Base-by-base conservation (phyloP, 2,797 vertebrate genomes). In the Cichlasoma orientale region DNA sequence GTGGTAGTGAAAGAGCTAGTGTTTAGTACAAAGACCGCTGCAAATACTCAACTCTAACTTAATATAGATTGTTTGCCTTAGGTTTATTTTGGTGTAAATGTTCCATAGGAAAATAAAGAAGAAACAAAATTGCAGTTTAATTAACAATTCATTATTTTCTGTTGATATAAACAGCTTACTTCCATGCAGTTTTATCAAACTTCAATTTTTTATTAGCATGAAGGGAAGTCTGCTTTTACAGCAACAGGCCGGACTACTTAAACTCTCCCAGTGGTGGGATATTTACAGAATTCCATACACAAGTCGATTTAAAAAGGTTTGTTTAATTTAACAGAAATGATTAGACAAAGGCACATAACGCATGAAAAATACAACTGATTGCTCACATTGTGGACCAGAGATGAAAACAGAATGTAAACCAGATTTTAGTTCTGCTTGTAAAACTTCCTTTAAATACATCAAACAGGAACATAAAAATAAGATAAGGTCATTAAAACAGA, bases 281-380 rank as follows among this genome's bases (percentile, higher is more conserved):
- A 25, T 63, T 29, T 27, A n/a, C 27, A 25, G 31, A 50, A 47
- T 69, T 58, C 5, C 36, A 77, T 53, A 36, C 12, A 41, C 3
- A 58, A 5, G 14, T 71, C 86, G 88, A 91, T 93, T 68, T 92
- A 85, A 93, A 94, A 93, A 92, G 77, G 41, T 59, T 86, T 77
- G 75, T 93, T 94, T 94, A 94, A 92, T 93, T 92, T 92, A 93
- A 92, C 87, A 91, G 82, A 86, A 89, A 86, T 78, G 78, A 61
- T 90, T 78, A 91, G 90, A 92, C 88, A 82, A 95, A 94, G 93
- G 93, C 93, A 94, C 92, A 3, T 87, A 79, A 90, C 89, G 79
- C 82, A 88, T 83, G 72, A 84, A 75, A 36, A 85, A 87, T 59
- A 86, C 71, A 82, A 85, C n/a, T 82, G 87, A 92, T 88, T 90